Conservation (phyloP, 2,888 invertebrate genomes). For the Sipunculus nudus region DNA sequence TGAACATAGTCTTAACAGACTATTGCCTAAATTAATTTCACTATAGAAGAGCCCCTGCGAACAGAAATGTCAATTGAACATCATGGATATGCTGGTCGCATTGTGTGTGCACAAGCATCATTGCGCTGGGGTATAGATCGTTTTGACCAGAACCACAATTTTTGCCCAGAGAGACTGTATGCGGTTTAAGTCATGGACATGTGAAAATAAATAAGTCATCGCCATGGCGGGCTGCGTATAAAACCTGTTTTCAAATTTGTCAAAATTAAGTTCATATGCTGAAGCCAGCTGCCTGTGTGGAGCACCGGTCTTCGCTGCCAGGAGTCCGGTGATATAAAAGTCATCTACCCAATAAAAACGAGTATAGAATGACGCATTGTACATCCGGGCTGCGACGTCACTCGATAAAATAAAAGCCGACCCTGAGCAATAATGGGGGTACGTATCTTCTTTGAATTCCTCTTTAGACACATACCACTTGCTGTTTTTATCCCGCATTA, state of each 20-base stretch:
- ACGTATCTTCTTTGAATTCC: conserved; percentile 64
- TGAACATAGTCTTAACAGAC: no score
- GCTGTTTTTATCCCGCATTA: conserved; percentile 66
- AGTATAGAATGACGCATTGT: conserved; percentile 72
- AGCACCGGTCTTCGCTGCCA: conserved; percentile 64
- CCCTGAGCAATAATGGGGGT: conserved; percentile 68
- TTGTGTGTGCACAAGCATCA: no score
- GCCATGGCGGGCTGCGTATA: conserved; percentile 52
- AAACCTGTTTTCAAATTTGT: conserved; percentile 51
- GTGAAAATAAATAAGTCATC: conserved; percentile 55
- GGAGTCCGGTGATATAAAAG: conserved; percentile 83
- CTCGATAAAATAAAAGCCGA: conserved; percentile 72
- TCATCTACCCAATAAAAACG: conserved; percentile 85
- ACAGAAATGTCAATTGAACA: no score
- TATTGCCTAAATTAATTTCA: no score
- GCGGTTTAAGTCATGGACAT: conserved; percentile 54
- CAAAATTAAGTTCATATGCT: conserved; percentile 58
- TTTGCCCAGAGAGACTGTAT: conserved; percentile 57
- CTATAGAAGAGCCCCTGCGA: no score
- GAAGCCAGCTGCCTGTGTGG: conserved; percentile 55
- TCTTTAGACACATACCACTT: conserved; percentile 67
- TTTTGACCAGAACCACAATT: conserved; percentile 30
- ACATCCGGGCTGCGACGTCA: conserved; percentile 72
- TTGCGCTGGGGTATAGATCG: no score
- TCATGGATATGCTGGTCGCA: no score